phyloP scores from a whole-genome alignment of 1,140 invertebrate species.

The Planococcus citri region DNA sequence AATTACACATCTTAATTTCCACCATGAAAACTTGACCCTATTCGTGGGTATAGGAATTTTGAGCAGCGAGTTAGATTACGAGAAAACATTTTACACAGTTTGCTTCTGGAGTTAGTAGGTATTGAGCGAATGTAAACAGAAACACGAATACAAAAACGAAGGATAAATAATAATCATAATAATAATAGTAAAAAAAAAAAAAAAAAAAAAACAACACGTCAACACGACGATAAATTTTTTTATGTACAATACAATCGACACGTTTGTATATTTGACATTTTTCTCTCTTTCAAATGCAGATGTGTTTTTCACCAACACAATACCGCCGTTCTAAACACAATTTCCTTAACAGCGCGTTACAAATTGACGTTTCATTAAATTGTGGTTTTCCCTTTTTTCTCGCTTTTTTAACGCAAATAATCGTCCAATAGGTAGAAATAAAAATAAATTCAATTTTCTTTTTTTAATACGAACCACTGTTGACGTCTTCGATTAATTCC shows the following conservation, averaged over 20 bases:
- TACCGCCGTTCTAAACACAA: slow-evolving; percentile 13
- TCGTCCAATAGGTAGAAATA: neutral
- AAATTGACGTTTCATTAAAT: slow-evolving; percentile 20
- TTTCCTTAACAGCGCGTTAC: slow-evolving; percentile 19
- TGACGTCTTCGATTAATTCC: neutral
- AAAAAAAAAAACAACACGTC: slow-evolving; percentile 4
- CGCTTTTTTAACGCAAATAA: neutral
- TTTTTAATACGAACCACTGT: neutral
- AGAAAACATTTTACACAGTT: neutral
- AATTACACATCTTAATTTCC: neutral
- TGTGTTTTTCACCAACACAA: slow-evolving; percentile 17
- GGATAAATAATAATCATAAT: no score
- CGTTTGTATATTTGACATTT: slow-evolving; percentile 17
- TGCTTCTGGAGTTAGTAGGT: neutral
- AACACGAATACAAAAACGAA: slow-evolving; percentile 5
- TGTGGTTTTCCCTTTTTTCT: slow-evolving; percentile 12
- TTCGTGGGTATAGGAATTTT: neutral
- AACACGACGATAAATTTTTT: slow-evolving; percentile 17
- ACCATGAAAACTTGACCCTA: neutral
- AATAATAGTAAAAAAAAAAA: no score
- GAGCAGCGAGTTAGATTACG: neutral
- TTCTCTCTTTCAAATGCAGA: slow-evolving; percentile 20
- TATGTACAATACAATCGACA: slow-evolving; percentile 14
- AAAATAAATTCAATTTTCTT: neutral
- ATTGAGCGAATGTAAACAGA: neutral